Conservation (phyloP, 37 sponge, comb jelly and placozoan species). For the Ianthella basta region DNA sequence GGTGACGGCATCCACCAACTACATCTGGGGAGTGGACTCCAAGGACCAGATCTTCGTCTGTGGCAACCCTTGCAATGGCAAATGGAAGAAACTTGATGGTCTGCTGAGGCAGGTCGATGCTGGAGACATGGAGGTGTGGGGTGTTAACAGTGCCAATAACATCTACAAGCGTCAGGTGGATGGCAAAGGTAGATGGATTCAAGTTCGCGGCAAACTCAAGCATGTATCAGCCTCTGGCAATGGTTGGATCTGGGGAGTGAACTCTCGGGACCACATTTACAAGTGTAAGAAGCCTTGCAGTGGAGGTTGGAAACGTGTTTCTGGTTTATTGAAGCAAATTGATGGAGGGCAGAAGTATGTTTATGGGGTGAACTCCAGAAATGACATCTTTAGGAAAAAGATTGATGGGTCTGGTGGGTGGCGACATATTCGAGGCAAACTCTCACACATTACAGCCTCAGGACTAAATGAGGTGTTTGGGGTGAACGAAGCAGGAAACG, state of each 20-base stretch:
- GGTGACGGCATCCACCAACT: slow-evolving; percentile 3
- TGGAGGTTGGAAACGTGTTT: slow-evolving; percentile 36
- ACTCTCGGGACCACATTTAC: slow-evolving; percentile 39
- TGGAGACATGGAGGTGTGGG: slow-evolving; percentile 8
- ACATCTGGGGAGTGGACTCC: neutral
- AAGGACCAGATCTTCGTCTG: slow-evolving; percentile 2
- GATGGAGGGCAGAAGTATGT: slow-evolving; percentile 32
- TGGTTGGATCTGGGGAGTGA: slow-evolving; percentile 74
- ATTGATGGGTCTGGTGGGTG: slow-evolving; percentile 38
- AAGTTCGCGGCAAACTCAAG: neutral
- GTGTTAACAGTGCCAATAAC: neutral
- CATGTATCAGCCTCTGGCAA: slow-evolving; percentile 72
- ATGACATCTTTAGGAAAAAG: neutral
- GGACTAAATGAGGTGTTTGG: slow-evolving; percentile 18
- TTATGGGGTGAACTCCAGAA: neutral
- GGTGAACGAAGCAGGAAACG: neutral
- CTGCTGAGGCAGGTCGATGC: slow-evolving; percentile 7
- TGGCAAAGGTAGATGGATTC: slow-evolving; percentile 9
- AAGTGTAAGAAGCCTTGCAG: slow-evolving; percentile 75
- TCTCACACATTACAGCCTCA: slow-evolving; percentile 32
- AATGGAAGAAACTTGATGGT: neutral
- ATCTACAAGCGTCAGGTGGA: neutral
- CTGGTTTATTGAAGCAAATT: slow-evolving; percentile 45
- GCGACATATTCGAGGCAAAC: slow-evolving; percentile 43
- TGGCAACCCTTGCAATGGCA: slow-evolving; percentile 14